Evolutionary conservation across 53 echinoderm and acorn worm species (phyloP).

Genomic region (Zoroaster sp.): DNA sequence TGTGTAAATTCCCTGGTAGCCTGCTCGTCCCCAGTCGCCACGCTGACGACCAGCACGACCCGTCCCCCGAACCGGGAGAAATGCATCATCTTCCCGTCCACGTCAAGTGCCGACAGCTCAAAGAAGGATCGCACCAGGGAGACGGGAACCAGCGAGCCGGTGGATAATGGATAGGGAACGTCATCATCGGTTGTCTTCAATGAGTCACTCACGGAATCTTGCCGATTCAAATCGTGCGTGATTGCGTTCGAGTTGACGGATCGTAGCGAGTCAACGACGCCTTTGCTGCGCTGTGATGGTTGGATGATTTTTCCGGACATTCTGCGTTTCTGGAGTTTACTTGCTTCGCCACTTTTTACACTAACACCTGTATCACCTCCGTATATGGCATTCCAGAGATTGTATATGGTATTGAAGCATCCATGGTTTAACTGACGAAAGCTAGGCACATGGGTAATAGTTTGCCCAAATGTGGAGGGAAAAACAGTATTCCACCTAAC

Average conservation of each 20-base stretch:
- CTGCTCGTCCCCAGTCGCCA: constrained; percentile 66
- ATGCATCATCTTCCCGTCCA: constrained; percentile 55
- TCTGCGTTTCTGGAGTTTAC: too few species aligned
- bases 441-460: not conserved
- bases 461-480: not conserved
- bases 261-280: constrained; percentile 9
- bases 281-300: not conserved
- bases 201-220: not conserved
- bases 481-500: not conserved
- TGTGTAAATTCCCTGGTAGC: constrained; percentile 65
- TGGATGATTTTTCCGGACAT: not conserved
- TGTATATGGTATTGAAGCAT: too few species aligned
- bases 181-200: not conserved
- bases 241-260: not conserved
- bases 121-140: constrained; percentile 62
- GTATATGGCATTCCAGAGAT: too few species aligned
- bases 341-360: not conserved
- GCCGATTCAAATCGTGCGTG: not conserved
- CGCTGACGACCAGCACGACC: constrained; percentile 59
- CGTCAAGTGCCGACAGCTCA: constrained; percentile 62
- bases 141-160: constrained; percentile 37
- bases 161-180: not conserved
- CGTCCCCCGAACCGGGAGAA: constrained; percentile 68
- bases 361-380: not conserved
- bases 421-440: too few species aligned